Conservation (phyloP, 2,888 invertebrate genomes). For the Carterocephalus palaemon region DNA sequence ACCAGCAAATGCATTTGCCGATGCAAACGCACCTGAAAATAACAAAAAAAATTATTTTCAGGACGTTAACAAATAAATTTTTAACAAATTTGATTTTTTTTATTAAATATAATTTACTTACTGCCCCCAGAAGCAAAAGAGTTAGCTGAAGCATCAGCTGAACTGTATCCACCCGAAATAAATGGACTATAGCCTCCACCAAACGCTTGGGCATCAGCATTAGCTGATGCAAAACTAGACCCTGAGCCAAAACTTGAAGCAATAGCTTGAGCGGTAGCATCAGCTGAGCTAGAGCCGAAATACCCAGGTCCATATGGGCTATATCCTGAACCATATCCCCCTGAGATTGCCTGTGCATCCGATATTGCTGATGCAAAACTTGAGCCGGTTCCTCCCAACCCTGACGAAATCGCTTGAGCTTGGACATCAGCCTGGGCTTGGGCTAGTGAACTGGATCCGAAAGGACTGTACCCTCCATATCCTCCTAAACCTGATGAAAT, state of each 20-base stretch:
- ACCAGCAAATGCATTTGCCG: constrained; percentile 9
- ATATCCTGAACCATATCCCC: constrained; percentile 4
- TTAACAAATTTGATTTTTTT: too few relatives aligned
- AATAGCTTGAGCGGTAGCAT: constrained; percentile 18
- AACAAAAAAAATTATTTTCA: too few relatives aligned
- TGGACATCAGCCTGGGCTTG: constrained; percentile 25
- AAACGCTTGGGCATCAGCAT: constrained; percentile 3
- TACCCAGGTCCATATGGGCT: constrained; percentile 13
- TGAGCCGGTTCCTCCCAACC: constrained; percentile 3
- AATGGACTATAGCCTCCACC: background rate
- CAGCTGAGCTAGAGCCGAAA: constrained; percentile 3
- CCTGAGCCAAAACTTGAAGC: constrained; percentile 4
- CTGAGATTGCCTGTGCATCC: background rate
- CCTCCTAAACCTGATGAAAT: constrained; percentile 9
- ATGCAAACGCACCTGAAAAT: constrained; percentile 42
- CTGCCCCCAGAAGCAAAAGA: constrained; percentile 14
- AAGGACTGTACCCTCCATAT: background rate
- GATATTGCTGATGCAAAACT: constrained; percentile 9
- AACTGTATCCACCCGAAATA: background rate
- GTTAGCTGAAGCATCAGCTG: constrained; percentile 17
- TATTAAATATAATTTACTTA: constrained; percentile 1
- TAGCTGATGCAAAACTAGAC: constrained; percentile 2
- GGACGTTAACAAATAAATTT: too few relatives aligned
- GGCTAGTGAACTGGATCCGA: constrained; percentile 1
- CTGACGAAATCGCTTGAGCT: constrained; percentile 10